Conservation (phyloP, 2,797 vertebrate genomes). For the Novumbra hubbsi region DNA sequence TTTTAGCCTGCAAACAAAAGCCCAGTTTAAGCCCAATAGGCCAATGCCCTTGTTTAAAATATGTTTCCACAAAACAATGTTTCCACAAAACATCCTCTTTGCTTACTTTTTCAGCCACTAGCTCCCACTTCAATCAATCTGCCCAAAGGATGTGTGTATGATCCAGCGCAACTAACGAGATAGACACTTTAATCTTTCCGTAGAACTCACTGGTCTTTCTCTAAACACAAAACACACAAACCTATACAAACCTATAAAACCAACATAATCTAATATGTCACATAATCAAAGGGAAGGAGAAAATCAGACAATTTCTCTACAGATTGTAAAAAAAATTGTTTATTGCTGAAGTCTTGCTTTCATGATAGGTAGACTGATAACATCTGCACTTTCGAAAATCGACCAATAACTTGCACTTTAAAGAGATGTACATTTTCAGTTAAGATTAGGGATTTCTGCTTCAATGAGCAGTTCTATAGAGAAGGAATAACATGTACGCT, state of each 20-base stretch:
- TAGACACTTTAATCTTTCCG: conserved; percentile 29
- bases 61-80: background rate
- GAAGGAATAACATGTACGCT: background rate
- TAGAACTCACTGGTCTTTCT: conserved; percentile 22
- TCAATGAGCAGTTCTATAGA: background rate
- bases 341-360: background rate
- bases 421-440: background rate
- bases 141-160: conserved; percentile 20
- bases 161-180: conserved; percentile 15
- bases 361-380: background rate
- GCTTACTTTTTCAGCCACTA: background rate
- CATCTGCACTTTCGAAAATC: background rate
- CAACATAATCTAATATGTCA: background rate
- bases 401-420: background rate
- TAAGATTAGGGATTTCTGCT: background rate
- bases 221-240: conserved; percentile 2
- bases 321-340: background rate
- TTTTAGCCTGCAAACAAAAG: too few species aligned
- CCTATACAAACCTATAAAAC: background rate
- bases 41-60: background rate
- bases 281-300: background rate
- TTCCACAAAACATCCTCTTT: background rate
- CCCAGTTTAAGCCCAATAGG: too few species aligned
- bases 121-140: background rate
- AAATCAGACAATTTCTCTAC: background rate